Evolutionary conservation across 2,113 vertebrate genomes (phyloP), one percentile per base, ranked within the genome.

Genomic region (Glareola pratincola): DNA sequence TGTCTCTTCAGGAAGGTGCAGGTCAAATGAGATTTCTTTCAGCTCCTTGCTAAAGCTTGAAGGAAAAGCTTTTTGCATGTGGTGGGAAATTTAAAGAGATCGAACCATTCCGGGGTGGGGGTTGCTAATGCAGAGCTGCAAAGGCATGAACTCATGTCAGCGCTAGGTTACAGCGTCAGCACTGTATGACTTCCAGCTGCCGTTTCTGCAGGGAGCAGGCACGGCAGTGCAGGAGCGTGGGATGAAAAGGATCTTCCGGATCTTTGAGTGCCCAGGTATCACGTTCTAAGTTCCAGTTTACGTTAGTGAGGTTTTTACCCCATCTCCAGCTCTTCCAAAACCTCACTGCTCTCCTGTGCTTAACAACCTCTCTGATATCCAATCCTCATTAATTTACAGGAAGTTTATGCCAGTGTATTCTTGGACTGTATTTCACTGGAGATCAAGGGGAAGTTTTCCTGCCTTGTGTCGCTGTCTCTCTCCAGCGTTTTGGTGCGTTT

Each of bases 161-260:
- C 1, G 0, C 18, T 26, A 12, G 53, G 30, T 73, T 48, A 29
- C 50, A 24, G 4, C 1, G 0, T 68, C 23, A 30, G 41, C 51
- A 15, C 13, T 8, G 2, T 39, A 8, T 45, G 37, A 37, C 57
- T 62, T 87, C 37, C 60, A 62, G 76, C 30, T 22, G 8, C 37
- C 56, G 4, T 29, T 88, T 88, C 51, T 84, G 43, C 41, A 59
- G 54, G 72, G 26, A 91, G 34, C 37, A 48, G 62, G 67, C 24
- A 27, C 54, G 75, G 67, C 51, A 75, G 47, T 53, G 27, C 53
- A 76, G 57, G 39, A 79, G 20, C 26, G 2, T 39, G 41, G 39
- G 14, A 9, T 74, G 69, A 23, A 64, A 90, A 85, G 53, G 30
- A 39, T 48, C 29, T 78, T 71, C 12, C 41, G 48, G 10, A 24